These are phyloP conservation scores for Caenorhabditis japonica DNA, from an alignment of 2,888 invertebrate species.

Conservation along the genomic window DNA sequence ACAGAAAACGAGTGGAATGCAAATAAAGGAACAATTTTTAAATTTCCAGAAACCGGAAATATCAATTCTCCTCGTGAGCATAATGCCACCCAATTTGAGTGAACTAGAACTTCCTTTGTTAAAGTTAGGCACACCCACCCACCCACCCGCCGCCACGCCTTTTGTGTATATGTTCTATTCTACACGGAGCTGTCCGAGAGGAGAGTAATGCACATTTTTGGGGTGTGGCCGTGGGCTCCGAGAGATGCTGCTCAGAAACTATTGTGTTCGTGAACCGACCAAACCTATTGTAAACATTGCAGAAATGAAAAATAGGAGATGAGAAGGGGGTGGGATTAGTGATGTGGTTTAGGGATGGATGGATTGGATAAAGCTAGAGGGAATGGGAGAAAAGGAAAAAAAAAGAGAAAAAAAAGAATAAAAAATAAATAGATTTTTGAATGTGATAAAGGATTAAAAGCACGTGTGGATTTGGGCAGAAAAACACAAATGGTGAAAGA, in stretches of 20 bases:
- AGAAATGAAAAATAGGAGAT: constrained; percentile 11
- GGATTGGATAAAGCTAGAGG: not conserved
- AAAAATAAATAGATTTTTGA: not conserved
- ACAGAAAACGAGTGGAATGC: constrained; percentile 8
- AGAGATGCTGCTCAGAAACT: constrained; percentile 17
- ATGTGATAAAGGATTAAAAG: not conserved
- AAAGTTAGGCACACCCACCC: too few relatives aligned
- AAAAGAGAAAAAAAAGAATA: not conserved
- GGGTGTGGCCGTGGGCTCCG: constrained; percentile 31
- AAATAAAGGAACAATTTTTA: too few relatives aligned
- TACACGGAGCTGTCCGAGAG: constrained; percentile 6
- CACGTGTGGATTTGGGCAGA: too few relatives aligned
- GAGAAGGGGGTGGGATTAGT: constrained; percentile 24
- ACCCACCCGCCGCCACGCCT: too few relatives aligned
- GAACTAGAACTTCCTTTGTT: too few relatives aligned
- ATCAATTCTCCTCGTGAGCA: too few relatives aligned
- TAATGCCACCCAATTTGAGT: too few relatives aligned
- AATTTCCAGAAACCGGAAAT: too few relatives aligned
- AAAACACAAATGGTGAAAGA: too few relatives aligned
- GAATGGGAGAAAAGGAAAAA: not conserved
- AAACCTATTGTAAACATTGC: constrained; percentile 35
- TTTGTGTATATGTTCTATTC: too few relatives aligned
- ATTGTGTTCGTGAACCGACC: constrained; percentile 21
- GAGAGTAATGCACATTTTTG: constrained; percentile 32
- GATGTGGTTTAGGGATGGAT: constrained; percentile 16